Percentiles rank a stretch among this genome's conserved stretches.
These are phyloP conservation scores for Teleopsis dalmanni DNA, from an alignment of 1,140 invertebrate genomes.

Conservation along the genomic window DNA sequence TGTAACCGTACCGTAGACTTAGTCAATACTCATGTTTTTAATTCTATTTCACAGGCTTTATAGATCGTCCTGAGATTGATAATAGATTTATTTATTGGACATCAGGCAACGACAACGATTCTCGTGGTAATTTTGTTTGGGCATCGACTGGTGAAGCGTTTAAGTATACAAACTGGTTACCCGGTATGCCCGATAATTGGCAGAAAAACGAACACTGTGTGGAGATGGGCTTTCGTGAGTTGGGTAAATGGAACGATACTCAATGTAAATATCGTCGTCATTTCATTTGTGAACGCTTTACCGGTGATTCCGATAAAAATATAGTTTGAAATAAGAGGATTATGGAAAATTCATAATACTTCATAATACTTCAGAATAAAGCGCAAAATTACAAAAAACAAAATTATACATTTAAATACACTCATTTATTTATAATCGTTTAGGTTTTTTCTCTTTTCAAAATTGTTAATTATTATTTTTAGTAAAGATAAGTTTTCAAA, in stretches of 20 bases:
- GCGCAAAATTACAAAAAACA: no score
- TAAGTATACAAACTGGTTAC: slow-evolving; percentile 1
- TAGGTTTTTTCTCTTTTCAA: no score
- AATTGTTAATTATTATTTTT: no score
- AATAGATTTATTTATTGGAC: slow-evolving; percentile 1
- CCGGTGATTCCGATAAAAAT: no score
- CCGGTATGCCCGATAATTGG: not conserved
- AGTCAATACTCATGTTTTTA: no score
- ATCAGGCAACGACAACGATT: not conserved
- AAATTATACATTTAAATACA: no score
- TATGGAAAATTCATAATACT: no score
- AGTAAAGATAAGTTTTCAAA: no score
- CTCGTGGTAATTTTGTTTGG: not conserved
- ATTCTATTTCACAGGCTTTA: not conserved
- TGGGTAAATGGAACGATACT: slow-evolving; percentile 4
- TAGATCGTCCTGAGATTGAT: not conserved
- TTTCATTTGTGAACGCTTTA: slow-evolving; percentile 2
- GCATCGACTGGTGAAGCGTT: not conserved
- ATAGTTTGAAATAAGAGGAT: no score
- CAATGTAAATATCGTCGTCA: not conserved
- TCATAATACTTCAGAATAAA: no score
- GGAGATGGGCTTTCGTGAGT: not conserved
- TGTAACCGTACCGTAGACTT: no score
- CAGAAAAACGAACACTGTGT: not conserved
- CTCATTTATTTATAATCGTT: no score